phyloP scores from a whole-genome alignment of 2,113 vertebrate species.

The Zosterops lateralis region DNA sequence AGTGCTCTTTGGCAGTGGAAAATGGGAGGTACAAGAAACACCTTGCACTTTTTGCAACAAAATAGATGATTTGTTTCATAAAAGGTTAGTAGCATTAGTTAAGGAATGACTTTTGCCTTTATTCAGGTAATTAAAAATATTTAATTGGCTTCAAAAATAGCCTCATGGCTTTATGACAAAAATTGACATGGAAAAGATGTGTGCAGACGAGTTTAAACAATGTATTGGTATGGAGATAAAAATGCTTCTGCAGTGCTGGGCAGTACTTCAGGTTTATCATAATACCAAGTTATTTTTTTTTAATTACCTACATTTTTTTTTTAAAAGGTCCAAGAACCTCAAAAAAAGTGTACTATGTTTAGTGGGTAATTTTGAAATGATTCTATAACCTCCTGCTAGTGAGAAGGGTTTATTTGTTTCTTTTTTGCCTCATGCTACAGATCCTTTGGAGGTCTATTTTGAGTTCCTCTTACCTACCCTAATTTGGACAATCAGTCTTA shows the following conservation, averaged over 20 bases:
- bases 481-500: neutral
- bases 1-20: neutral
- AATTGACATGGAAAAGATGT: neutral
- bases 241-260: neutral
- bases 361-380: neutral
- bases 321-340: neutral
- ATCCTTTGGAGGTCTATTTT: neutral
- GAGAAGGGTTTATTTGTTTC: neutral
- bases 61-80: neutral
- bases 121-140: neutral
- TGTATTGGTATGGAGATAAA: neutral
- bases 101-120: neutral
- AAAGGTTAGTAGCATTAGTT: neutral
- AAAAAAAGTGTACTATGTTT: neutral
- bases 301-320: neutral
- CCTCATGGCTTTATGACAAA: neutral
- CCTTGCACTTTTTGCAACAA: neutral
- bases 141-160: neutral
- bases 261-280: neutral
- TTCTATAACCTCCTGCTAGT: neutral
- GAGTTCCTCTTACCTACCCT: neutral
- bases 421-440: neutral
- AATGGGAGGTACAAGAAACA: neutral
- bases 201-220: neutral
- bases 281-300: neutral